Base-by-base conservation (phyloP, 1,140 invertebrate genomes). In the Chymomyza costata region DNA sequence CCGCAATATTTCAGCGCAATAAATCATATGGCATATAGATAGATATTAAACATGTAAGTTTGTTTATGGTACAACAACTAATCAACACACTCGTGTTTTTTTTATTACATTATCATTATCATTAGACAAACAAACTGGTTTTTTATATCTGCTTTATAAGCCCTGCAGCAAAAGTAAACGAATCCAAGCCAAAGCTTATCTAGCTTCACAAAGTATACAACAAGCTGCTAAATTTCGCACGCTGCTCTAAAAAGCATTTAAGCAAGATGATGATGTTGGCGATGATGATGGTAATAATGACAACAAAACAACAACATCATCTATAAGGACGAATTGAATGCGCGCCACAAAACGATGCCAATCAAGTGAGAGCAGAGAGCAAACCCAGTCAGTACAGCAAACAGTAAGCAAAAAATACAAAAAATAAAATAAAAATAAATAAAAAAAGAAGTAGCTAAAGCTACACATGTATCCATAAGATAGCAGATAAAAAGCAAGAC, bases 221-320 rank as follows among this genome's bases (percentile, higher is more conserved):
- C 71, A 78, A 78, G 71, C 71, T 78, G 71, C 73, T 66, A 71
- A 71, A 80, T 71, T 78, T 80, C 71, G 71, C 71, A 78, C 71
- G 71, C 66, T 71, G 51, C 59, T 69, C 66, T 35, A 21, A 28
- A 47, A 55, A 78, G 53, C 73, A 70, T 70, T 70, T 65, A 62
- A 68, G 63, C 63, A 63, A 38, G 41, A 44, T 34, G 31, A n/a
- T 30, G 14, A 3, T 44, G 13, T 28, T 55, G 50, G 25, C 45
- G 49, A 35, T 57, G 52, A 32, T 37, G 40, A 46, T 32, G 47
- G 62, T 48, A 51, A 59, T 51, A 65, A 51, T 41, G 40, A 39
- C 50, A 38, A 25, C 21, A 35, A 45, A 11, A 3, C 31, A 38
- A 13, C 18, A n/a, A 50, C 28, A 50, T n/a, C 31, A 52, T 1